These are phyloP conservation scores for Champsocephalus esox DNA, from an alignment of 2,797 vertebrate species.

Conservation along the genomic window DNA sequence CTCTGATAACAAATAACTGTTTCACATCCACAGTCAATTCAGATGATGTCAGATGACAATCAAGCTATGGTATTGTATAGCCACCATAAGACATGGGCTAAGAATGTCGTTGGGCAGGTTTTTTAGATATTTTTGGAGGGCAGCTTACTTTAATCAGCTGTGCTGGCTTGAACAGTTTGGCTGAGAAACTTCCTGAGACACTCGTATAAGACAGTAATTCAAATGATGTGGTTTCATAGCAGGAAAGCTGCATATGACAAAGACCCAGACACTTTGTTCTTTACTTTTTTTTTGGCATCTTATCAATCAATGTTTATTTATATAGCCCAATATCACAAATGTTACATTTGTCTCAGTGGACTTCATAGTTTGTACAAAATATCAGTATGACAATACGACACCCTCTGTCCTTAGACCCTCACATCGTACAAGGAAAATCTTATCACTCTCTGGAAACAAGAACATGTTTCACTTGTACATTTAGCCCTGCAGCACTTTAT, in stretches of 20 bases:
- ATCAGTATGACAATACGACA: too few relatives aligned
- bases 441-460: slow-evolving; percentile 21
- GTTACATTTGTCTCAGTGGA: too few relatives aligned
- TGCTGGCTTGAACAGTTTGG: not conserved
- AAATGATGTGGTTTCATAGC: not conserved
- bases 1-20: not conserved
- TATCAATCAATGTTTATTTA: not conserved
- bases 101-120: slow-evolving; percentile 43
- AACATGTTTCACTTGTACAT: not conserved
- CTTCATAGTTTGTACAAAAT: too few relatives aligned
- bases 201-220: slow-evolving; percentile 2
- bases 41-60: not conserved
- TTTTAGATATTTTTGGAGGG: not conserved
- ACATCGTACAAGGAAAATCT: not conserved
- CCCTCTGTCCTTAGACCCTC: too few relatives aligned
- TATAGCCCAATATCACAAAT: too few relatives aligned
- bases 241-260: slow-evolving; percentile 8
- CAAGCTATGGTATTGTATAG: not conserved
- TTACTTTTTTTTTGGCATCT: not conserved
- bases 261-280: slow-evolving; percentile 6
- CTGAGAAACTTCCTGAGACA: not conserved
- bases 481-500: not conserved
- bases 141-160: slow-evolving; percentile 7
- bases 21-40: not conserved
- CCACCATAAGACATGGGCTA: not conserved